phyloP scores from a whole-genome alignment of 2,113 vertebrate genomes.

The Tylochromis polylepis region DNA sequence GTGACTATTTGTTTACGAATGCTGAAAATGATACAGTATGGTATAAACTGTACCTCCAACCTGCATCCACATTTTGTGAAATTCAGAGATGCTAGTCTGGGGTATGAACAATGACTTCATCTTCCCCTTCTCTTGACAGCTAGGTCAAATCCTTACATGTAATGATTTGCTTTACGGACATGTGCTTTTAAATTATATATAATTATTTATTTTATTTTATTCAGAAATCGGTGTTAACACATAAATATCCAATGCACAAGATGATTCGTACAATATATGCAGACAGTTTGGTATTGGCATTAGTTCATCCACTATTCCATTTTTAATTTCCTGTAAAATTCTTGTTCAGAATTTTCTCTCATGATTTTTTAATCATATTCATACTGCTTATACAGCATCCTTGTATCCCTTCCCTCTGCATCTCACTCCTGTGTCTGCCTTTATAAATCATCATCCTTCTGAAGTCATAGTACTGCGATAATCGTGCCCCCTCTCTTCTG shows the following conservation, averaged over 20 bases:
- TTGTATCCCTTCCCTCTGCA: background rate
- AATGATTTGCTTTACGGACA: background rate
- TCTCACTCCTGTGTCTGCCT: constrained; percentile 31
- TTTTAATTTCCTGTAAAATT: background rate
- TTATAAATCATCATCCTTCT: constrained; percentile 52
- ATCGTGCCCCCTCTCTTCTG: constrained; percentile 43
- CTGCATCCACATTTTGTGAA: background rate
- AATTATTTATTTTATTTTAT: background rate
- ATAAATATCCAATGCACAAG: background rate
- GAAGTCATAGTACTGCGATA: constrained; percentile 50
- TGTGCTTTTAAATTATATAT: background rate
- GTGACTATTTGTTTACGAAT: background rate
- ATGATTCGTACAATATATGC: background rate
- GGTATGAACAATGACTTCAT: background rate
- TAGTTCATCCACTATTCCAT: background rate
- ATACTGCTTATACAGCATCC: constrained; percentile 19
- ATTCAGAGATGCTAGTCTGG: background rate
- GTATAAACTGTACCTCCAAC: background rate
- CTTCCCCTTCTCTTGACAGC: background rate
- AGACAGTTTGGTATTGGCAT: background rate
- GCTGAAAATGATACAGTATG: background rate
- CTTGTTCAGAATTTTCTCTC: background rate
- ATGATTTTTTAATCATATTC: background rate
- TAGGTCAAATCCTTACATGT: background rate
- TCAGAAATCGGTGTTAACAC: background rate